Percentiles rank a stretch among this genome's conserved stretches.
phyloP scores from a whole-genome alignment of 2,113 vertebrate genomes.

The Apus apus region DNA sequence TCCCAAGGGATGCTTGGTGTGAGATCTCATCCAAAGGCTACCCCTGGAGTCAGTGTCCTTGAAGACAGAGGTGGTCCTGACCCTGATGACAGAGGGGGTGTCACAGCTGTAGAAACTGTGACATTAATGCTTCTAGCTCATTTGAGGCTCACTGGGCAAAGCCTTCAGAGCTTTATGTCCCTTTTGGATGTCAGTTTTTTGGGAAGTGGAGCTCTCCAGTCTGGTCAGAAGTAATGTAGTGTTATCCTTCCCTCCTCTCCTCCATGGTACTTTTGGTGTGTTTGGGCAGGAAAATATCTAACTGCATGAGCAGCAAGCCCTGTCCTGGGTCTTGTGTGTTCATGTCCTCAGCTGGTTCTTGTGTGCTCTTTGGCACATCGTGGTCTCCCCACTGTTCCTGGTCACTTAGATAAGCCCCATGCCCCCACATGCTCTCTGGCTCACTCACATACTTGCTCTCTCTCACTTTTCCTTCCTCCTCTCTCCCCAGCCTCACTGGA shows the following conservation, averaged over 20 bases:
- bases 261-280: not conserved
- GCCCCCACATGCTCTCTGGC: not conserved
- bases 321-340: not conserved
- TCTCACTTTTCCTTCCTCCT: not conserved
- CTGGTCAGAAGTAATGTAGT: not conserved
- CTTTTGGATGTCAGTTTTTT: not conserved
- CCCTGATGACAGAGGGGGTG: not conserved
- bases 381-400: fast-evolving
- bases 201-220: fast-evolving
- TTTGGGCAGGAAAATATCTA: not conserved
- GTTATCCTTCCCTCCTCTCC: not conserved
- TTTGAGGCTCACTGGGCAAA: not conserved
- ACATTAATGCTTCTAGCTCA: fast-evolving
- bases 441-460: not conserved
- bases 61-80: not conserved
- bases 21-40: not conserved
- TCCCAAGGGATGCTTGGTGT: not conserved
- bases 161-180: not conserved
- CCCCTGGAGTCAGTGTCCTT: not conserved
- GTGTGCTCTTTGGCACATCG: not conserved
- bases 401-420: not conserved
- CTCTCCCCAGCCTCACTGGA: not conserved
- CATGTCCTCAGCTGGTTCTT: not conserved
- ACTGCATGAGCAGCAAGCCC: not conserved
- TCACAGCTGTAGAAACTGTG: not conserved